Base-by-base conservation (phyloP, 2,113 vertebrate genomes). In the Cettia cetti region DNA sequence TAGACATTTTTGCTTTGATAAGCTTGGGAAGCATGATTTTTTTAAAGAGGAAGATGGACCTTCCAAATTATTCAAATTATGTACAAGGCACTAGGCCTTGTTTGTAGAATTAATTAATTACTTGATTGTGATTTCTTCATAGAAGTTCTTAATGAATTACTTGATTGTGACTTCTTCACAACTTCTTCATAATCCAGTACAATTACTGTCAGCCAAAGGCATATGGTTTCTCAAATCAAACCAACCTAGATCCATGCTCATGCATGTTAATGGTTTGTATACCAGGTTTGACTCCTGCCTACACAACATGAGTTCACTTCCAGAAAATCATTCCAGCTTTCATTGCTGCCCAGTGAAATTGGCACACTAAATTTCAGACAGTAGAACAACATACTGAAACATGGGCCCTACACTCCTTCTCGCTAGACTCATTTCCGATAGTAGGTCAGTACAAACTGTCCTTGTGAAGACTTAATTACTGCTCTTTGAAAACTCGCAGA, bases 221-320 rank as follows among this genome's bases (percentile, higher is more conserved):
- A 64, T 70, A 20, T 1, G 7, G 10, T 10, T 89, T 87, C 71
- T 82, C 61, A 75, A 87, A 45, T 47, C 17, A 30, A 56, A 82
- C 44, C 40, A 60, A 13, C 15, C 15, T 21, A 39, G 33, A 26
- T 60, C 54, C 0, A 0, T 31, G 10, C 17, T 28, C 2, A 2
- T 40, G 10, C 2, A 0, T 52, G 33, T 79, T 71, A 70, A 35
- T 85, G 44, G 9, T 76, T 84, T 91, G 56, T 53, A 31, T 53
- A 33, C n/a, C 16, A 15, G 11, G 12, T 30, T 65, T 68, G 40
- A 30, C 24, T 84, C 68, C 24, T 52, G 3, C 17, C 45, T 82
- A 6, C 21, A 42, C 16, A 50, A 3, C 15, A 6, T 42, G 15
- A 68, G 61, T 64, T 72, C 21, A 21, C 23, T 82, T 89, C 27